phyloP scores from a whole-genome alignment of 2,113 vertebrate genomes.

The Camelus dromedarius region DNA sequence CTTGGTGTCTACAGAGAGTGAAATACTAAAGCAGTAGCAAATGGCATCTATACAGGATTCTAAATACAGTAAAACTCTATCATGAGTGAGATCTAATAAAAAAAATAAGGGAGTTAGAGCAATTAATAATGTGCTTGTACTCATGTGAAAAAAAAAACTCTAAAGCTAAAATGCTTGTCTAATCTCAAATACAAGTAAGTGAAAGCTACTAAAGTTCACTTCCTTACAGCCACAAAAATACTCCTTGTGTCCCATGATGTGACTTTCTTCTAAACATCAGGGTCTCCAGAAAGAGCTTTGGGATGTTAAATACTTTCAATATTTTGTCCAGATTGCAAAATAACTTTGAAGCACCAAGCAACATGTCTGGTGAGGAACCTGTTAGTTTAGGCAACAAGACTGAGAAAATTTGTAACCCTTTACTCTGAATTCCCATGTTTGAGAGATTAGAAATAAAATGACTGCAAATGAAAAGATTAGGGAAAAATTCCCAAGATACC shows the following conservation, averaged over 20 bases:
- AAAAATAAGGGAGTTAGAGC: neutral
- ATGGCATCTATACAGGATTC: neutral
- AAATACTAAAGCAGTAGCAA: neutral
- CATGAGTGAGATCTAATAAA: neutral
- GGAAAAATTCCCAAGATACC: neutral
- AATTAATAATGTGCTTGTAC: neutral
- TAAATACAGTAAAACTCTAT: neutral
- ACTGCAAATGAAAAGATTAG: neutral
- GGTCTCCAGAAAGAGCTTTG: neutral
- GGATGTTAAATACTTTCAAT: neutral
- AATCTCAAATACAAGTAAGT: neutral
- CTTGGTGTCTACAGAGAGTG: neutral
- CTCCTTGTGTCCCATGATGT: neutral
- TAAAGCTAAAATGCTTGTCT: neutral
- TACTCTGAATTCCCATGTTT: neutral
- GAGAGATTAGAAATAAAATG: neutral
- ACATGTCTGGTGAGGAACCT: neutral
- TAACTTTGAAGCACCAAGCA: neutral
- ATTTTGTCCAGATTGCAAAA: neutral
- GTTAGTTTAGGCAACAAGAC: neutral
- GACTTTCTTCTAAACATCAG: neutral
- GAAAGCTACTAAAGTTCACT: neutral
- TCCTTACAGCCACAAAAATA: rapidly evolving
- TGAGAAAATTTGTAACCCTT: conserved; percentile 17
- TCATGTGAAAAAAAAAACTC: neutral